Base-by-base conservation (phyloP, 2,888 invertebrate species). In the Zhengitettix transpicula region DNA sequence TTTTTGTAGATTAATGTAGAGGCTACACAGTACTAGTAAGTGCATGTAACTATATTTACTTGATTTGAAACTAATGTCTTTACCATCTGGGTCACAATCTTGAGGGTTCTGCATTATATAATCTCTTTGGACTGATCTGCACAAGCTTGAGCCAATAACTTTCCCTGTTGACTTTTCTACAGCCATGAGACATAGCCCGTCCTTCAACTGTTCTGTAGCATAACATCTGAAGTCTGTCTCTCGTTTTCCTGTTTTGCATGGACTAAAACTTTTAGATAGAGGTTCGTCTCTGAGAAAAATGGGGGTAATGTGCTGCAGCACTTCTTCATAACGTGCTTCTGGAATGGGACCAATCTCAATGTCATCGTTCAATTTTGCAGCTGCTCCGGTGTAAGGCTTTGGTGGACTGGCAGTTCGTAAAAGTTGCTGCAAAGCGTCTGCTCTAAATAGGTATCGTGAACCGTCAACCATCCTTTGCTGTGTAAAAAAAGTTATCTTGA, bases 201-300 rank as follows among this genome's bases (percentile, higher is more conserved):
- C 59, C 15, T 58, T 57, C 47, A 62, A 40, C 10, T 59, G 59
- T 10, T 17, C 40, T 1, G 41, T 17, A n/a, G 62, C 62, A 52
- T 62, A 62, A 3, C 52, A 40, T 9, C 57, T 53, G 59, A 62
- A 62, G 14, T 60, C 59, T 14, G 52, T 53, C 42, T 60, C 60
- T 41, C 62, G 40, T 17, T 28, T 28, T 1, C 62, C 62, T 8
- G 62, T 57, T 7, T 44, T 40, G 57, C 59, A 58, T 12, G 60
- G 60, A 15, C 17, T 47, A 28, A 47, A 52, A 17, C 40, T 17
- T 14, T 53, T 41, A 5, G 61, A 56, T 16, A 62, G 54, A 11
- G 61, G 60, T 55, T 62, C 62, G 41, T 60, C 61, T n/a, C 55
- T 44, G 51, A 62, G 40, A 52, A 62, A 62, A 52, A 62, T 59